phyloP scores from a whole-genome alignment of 2,113 vertebrate species.

The Heterochromis multidens region DNA sequence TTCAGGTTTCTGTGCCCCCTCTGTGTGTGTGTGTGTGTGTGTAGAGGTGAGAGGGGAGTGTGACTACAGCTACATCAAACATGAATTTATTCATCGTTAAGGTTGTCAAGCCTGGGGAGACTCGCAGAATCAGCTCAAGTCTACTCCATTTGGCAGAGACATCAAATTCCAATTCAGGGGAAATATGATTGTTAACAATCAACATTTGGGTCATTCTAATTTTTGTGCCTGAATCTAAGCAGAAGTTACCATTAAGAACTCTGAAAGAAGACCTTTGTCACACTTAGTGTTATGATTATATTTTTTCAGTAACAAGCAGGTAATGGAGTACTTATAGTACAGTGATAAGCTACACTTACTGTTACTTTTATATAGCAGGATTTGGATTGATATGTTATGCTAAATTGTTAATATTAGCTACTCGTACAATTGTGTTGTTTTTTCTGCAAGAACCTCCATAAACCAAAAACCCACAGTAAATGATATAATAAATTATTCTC shows the following conservation, averaged over 20 bases:
- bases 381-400: not conserved
- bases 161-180: slow-evolving; percentile 15
- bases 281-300: not conserved
- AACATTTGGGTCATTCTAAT: not conserved
- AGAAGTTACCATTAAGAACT: not conserved
- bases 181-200: not conserved
- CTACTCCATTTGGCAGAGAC: not conserved
- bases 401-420: not conserved
- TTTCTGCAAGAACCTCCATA: not conserved
- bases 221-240: not conserved
- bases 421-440: not conserved
- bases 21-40: not conserved
- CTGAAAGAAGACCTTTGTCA: not conserved
- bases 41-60: not conserved
- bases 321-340: too few species aligned
- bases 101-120: not conserved
- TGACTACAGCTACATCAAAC: not conserved
- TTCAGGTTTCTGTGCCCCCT: not conserved
- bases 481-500: not conserved
- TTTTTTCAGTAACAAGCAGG: too few species aligned
- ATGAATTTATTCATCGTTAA: slow-evolving; percentile 29
- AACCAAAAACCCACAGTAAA: not conserved
- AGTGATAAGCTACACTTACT: too few species aligned
- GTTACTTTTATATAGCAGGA: too few species aligned
- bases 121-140: not conserved